phyloP scores from a whole-genome alignment of 2,888 invertebrate species.

The Diloba caeruleocephala region DNA sequence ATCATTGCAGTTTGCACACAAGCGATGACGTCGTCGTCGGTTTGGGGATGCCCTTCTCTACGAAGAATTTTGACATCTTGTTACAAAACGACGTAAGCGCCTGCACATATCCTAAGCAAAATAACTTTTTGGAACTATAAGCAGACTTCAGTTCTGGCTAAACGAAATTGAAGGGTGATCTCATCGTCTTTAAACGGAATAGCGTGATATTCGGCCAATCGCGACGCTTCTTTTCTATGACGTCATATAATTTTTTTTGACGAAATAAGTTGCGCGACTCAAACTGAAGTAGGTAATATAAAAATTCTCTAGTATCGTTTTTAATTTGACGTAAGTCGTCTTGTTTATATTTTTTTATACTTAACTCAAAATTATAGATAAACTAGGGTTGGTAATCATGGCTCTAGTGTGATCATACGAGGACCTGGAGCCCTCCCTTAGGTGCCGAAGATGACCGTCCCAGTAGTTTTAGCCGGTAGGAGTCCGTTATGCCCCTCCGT shows the following conservation, averaged over 20 bases:
- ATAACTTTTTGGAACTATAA: slow-evolving; percentile 68
- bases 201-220: slow-evolving; percentile 84
- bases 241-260: slow-evolving; percentile 67
- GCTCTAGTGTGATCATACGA: no score
- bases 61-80: slow-evolving; percentile 67
- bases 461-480: no score
- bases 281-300: slow-evolving; percentile 21
- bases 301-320: slow-evolving; percentile 34
- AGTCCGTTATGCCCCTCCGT: no score
- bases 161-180: slow-evolving; percentile 79
- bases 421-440: no score
- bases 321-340: no score
- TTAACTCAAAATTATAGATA: no score
- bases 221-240: slow-evolving; percentile 57
- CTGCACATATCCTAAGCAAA: slow-evolving; percentile 55
- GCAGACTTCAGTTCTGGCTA: slow-evolving; percentile 60
- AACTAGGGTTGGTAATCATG: no score
- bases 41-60: slow-evolving; percentile 88
- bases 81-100: slow-evolving; percentile 75
- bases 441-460: no score
- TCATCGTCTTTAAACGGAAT: slow-evolving; percentile 75
- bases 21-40: slow-evolving; percentile 76
- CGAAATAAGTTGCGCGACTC: no score
- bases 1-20: slow-evolving; percentile 70
- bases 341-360: no score